Base-by-base conservation (phyloP, 2,113 vertebrate genomes). In the Emberiza fucata region DNA sequence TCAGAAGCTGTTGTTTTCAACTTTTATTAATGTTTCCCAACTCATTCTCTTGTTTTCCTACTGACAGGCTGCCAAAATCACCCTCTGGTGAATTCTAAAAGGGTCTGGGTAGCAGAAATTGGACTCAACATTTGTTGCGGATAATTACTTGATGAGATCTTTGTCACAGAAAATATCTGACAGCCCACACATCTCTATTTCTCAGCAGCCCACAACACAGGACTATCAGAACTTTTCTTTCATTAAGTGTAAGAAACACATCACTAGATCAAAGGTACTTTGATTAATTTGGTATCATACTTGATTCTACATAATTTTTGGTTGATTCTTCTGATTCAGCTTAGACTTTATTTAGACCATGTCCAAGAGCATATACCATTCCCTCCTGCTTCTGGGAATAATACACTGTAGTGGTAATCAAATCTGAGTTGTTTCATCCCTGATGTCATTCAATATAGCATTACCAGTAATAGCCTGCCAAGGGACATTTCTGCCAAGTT, bases 21-120 rank as follows among this genome's bases (percentile, higher is more conserved):
- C 82, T 94, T 97, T 96, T 97, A 97, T 97, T 97, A 97, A 97
- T 95, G 82, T 98, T 98, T 98, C 86, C 70, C 51, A 92, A 96
- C 76, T 95, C 84, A 85, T 96, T 97, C 92, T 91, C 91, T 68
- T 94, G 68, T 97, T 97, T 97, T 96, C 39, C 66, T 91, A 53
- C 86, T 98, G 96, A 97, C 96, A 97, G 77, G 60, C 92, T 97
- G 97, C 97, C 97, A 98, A 96, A 97, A 94, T 96, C 83, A 95
- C 81, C 91, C 97, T 97, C 95, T 86, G 59, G 88, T 97, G 95
- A 96, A 94, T 98, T 97, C 73, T 97, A 91, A 96, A 96, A 96
- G 81, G 97, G 94, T 77, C 95, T 94, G 93, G 86, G 27, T 91
- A 94, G 80, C 78, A 98, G 91, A 97, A 95, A 85, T 82, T 83